Conservation (phyloP, 2,888 invertebrate genomes). For the Pristionchus maxplancki region DNA sequence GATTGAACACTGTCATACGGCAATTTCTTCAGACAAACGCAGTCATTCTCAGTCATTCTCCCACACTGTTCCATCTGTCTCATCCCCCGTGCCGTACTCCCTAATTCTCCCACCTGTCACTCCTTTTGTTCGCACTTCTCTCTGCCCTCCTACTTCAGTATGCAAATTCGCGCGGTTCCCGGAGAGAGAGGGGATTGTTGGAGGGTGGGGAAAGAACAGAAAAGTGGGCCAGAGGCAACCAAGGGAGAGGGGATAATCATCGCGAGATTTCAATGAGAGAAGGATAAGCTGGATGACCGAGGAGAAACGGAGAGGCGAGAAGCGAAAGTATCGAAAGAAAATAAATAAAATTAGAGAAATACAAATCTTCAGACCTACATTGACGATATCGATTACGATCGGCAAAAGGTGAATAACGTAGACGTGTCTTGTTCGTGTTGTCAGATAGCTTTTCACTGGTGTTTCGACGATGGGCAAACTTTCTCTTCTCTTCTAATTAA, state of each 20-base stretch:
- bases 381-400: conserved; percentile 48
- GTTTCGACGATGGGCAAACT: not conserved
- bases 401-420: conserved; percentile 41
- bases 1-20: no score
- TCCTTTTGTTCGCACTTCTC: conserved; percentile 39
- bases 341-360: not conserved
- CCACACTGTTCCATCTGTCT: conserved; percentile 34
- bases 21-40: no score
- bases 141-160: conserved; percentile 12
- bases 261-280: conserved; percentile 1
- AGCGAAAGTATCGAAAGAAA: not conserved
- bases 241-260: conserved; percentile 32
- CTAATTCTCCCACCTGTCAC: conserved; percentile 46
- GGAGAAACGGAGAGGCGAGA: conserved; percentile 1
- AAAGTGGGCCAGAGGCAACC: conserved; percentile 39
- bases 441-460: not conserved
- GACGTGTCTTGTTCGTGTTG: conserved; percentile 4
- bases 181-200: not conserved
- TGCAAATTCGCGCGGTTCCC: conserved; percentile 44
- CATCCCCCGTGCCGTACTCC: not conserved
- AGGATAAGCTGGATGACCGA: conserved; percentile 41
- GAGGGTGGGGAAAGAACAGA: not conserved
- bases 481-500: not conserved
- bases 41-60: not conserved
- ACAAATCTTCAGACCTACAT: conserved; percentile 22